Base-by-base conservation (phyloP, 2,797 vertebrate species). In the Manis javanica region DNA sequence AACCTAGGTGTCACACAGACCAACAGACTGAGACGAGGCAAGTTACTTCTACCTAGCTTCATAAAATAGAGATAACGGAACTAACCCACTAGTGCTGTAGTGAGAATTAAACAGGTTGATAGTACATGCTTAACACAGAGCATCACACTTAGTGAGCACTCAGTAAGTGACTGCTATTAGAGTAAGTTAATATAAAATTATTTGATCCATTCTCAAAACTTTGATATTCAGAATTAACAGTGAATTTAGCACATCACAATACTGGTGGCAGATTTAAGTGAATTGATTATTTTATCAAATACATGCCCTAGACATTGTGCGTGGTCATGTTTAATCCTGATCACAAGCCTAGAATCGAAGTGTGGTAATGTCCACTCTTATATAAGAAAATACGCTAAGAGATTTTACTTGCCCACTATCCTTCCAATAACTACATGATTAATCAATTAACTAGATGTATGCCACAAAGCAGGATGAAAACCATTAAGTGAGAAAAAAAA, bases 141-240 rank as follows among this genome's bases (percentile, higher is more conserved):
- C 55, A 10, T 57, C 46, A 75, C 4, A 31, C 14, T 18, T 8
- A 42, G 31, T 16, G 57, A 46, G 24, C 14, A n/a, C 24, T 66
- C 71, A 90, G 18, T 37, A 77, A 87, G 55, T 7, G 59, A 18
- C 9, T 92, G 55, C 42, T 61, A 61, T n/a, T 74, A 26, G 2
- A 75, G 37, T 34, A 53, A 88, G 34, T 87, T 42, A 74, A 37
- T 39, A 49, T 42, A 61, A 77, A 96, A 72, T 31, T 46, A 71
- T 57, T 63, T 51, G 71, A 63, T 11, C 21, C 85, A 83, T 49
- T 85, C 79, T 74, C 63, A 88, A 88, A 95, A 87, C n/a, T 82
- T 31, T 63, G 29, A 91, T 95, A 87, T 83, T 95, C 86, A 88
- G 51, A 90, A 93, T 97, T 79, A 86, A 51, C n/a, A 81, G 3